Conservation (phyloP, 2,797 vertebrate species). For the Lemur catta region DNA sequence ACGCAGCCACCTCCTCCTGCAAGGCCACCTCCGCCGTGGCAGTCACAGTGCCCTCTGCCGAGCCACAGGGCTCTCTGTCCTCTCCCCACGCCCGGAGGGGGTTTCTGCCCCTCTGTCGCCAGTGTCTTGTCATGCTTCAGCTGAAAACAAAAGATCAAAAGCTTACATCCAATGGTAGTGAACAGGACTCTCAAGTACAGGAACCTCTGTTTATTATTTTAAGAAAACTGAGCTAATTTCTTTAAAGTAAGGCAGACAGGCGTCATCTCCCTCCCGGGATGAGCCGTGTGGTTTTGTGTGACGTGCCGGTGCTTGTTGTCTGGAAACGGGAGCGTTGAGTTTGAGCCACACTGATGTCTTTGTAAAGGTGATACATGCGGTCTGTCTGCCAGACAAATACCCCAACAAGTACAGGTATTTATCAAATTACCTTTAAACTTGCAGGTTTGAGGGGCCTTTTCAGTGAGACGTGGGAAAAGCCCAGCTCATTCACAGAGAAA, state of each 20-base stretch:
- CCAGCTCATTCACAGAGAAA: slow-evolving; percentile 73
- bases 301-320: slow-evolving; percentile 43
- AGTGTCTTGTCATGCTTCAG: neutral
- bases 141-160: slow-evolving; percentile 59
- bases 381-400: slow-evolving; percentile 75
- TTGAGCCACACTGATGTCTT: slow-evolving; percentile 47
- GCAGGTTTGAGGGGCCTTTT: slow-evolving; percentile 53
- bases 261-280: slow-evolving; percentile 19
- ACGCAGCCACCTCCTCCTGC: rapidly evolving
- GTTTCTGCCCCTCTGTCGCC: neutral
- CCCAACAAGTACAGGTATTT: slow-evolving; percentile 60
- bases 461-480: slow-evolving; percentile 40
- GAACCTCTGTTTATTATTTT: slow-evolving; percentile 65
- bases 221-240: slow-evolving; percentile 45
- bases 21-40: neutral
- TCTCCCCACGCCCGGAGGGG: neutral
- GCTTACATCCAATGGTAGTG: neutral
- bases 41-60: neutral
- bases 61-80: neutral
- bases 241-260: slow-evolving; percentile 50
- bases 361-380: slow-evolving; percentile 59
- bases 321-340: neutral
- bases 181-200: slow-evolving; percentile 1
- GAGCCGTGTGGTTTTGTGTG: slow-evolving; percentile 50
- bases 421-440: slow-evolving; percentile 60